Evolutionary conservation across 2,113 vertebrate species (phyloP), one percentile per base, ranked within the genome.

Genomic region (Aptenodytes patagonicus): DNA sequence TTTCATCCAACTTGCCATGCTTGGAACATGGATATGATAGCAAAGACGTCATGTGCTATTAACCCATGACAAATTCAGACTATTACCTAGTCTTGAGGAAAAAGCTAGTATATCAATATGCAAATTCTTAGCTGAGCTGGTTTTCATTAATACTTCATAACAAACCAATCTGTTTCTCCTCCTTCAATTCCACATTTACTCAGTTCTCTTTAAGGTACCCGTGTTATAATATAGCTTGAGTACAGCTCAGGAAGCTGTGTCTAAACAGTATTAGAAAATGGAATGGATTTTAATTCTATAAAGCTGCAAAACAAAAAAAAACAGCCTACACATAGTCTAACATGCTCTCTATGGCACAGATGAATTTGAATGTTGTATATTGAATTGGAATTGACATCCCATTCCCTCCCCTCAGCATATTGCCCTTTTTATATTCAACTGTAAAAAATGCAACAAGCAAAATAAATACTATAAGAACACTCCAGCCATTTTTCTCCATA

Each of bases 71-170:
- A 91, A 91, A 79, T n/a, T 55, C 42, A 64, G 46, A 3, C 13
- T 55, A 8, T 25, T 76, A 12, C 16, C 36, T 57, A 66, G 42
- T 42, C 6, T 42, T 42, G 42, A 79, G 61, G 31, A 70, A 66
- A 26, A 52, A 8, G 0, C 22, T 29, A 22, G 2, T 40, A 9
- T 14, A 52, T 55, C 2, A 17, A 38, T 19, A 70, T 2, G 11
- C 4, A 85, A 71, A 29, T 49, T 42, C 49, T 69, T 52, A 62
- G 87, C 17, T 21, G 19, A 80, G 29, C 10, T 57, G 20, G 11
- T 71, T 91, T 87, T 25, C 44, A 34, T 54, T 68, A 83, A 76
- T 13, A 72, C 4, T 29, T 32, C 4, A 1, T 38, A 81, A 81
- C 11, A 44, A 87, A 75, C 17, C n/a, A 82, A 62, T 52, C 13